Evolutionary conservation across 2,888 invertebrate species (phyloP).

Genomic region (Ischnus inquisitorius): DNA sequence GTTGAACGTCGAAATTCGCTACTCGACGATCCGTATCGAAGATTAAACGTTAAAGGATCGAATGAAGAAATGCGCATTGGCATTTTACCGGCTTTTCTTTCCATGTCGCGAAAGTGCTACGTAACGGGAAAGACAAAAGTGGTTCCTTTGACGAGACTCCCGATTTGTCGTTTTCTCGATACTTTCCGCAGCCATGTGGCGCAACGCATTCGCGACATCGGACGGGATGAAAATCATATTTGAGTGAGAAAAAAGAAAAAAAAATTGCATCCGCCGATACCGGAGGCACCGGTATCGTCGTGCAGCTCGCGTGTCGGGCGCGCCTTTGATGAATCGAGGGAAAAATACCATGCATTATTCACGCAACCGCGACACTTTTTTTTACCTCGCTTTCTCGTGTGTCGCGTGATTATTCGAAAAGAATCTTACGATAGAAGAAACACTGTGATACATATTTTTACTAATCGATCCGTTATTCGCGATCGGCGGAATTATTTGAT

Average conservation of each 20-base stretch:
- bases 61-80: not conserved
- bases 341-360: constrained; percentile 29
- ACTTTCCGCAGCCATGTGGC: not conserved
- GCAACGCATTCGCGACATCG: not conserved
- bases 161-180: not conserved
- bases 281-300: not conserved
- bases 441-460: not conserved
- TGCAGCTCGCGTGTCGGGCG: not conserved
- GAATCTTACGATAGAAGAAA: not conserved
- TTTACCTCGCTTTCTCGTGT: not conserved
- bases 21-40: not conserved
- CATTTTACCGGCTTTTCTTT: not conserved
- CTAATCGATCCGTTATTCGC: not conserved
- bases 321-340: constrained; percentile 27
- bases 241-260: constrained; percentile 2
- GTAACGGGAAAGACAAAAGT: not conserved
- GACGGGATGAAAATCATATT: constrained; percentile 40
- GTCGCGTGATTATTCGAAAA: not conserved
- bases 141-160: constrained; percentile 26
- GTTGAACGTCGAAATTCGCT: not conserved
- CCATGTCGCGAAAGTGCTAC: not conserved
- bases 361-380: constrained; percentile 3
- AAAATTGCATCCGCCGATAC: constrained; percentile 22
- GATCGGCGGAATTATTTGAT: not conserved
- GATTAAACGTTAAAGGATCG: not conserved